These are phyloP conservation scores for Hassar affinis DNA, from an alignment of 2,113 vertebrate species.

Conservation along the genomic window DNA sequence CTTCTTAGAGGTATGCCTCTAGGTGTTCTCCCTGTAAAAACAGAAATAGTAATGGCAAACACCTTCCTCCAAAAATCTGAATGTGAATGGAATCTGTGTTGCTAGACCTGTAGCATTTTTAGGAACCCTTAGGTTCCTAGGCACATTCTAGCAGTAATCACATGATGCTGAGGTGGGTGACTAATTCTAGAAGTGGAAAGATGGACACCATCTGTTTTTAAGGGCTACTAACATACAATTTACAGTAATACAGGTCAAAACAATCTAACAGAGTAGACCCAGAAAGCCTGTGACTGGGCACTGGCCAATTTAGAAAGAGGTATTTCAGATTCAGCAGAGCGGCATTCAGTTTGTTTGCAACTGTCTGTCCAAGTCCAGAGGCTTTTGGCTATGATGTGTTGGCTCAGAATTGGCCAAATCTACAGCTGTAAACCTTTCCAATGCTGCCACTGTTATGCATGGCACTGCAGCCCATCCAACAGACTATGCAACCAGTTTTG, in stretches of 20 bases:
- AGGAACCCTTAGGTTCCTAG: neutral
- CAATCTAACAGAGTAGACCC: neutral
- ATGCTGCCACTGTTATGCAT: neutral
- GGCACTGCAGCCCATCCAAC: neutral
- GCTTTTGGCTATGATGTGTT: neutral
- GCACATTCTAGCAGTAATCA: neutral
- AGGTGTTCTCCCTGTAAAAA: neutral
- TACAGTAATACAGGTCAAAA: neutral
- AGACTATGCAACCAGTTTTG: neutral
- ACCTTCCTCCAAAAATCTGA: neutral
- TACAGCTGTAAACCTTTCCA: neutral
- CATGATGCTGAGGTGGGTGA: neutral
- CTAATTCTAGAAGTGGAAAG: neutral
- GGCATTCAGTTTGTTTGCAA: neutral
- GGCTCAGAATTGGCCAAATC: neutral
- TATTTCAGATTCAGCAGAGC: neutral
- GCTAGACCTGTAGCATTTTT: neutral
- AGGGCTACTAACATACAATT: neutral
- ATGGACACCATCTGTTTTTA: neutral
- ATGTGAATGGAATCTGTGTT: neutral
- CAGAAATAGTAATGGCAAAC: neutral
- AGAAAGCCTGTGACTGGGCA: neutral
- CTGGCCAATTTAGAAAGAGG: neutral
- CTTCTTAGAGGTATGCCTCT: neutral
- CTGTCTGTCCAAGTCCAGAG: neutral